Base-by-base conservation (phyloP, 2,797 vertebrate genomes). In the Bradypodion ventrale region DNA sequence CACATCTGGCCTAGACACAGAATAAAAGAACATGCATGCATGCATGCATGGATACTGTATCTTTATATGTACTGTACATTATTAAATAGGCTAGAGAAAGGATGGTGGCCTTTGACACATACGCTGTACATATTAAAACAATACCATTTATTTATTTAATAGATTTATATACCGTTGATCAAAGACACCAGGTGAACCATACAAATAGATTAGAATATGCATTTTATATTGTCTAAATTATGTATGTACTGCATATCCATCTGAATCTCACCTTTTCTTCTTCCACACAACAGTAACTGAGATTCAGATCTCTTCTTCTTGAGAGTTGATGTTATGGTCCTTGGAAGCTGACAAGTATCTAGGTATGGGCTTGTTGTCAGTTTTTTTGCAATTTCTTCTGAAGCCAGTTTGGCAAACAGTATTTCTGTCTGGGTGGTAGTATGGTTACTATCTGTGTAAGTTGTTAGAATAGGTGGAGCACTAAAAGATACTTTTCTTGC, bases 251-350 rank as follows among this genome's bases (percentile, higher is more conserved):
- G 23, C 29, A 69, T 27, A 44, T 7, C 82, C 89, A 85, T 49
- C 6, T 2, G 32, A 35, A 29, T 75, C 84, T 86, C 12, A 85
- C n/a, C 65, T 88, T 79, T 74, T 5, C 35, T 37, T 1, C 4
- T 2, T 73, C 13, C 0, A 0, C 5, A 32, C 35, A 68, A 19
- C 60, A 42, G 73, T 63, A 59, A 80, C 0, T 40, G 1, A 19
- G 5, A 84, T 78, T 85, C 73, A 4, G 1, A 72, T 44, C 8
- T 46, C 69, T 37, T 7, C n/a, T 87, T 85, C 49, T 78, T 37
- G 37, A 66, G 42, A 56, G 42, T 8, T 62, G 8, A 76, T 42
- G 60, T 60, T 80, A 46, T 72, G 35, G 1, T 2, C 1, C 7
- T 5, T 1, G 1, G 35, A 82, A 25, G 7, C 19, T 42, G 65